These are phyloP conservation scores for Champsocephalus gunnari DNA, from an alignment of 2,797 vertebrate genomes.

Conservation along the genomic window DNA sequence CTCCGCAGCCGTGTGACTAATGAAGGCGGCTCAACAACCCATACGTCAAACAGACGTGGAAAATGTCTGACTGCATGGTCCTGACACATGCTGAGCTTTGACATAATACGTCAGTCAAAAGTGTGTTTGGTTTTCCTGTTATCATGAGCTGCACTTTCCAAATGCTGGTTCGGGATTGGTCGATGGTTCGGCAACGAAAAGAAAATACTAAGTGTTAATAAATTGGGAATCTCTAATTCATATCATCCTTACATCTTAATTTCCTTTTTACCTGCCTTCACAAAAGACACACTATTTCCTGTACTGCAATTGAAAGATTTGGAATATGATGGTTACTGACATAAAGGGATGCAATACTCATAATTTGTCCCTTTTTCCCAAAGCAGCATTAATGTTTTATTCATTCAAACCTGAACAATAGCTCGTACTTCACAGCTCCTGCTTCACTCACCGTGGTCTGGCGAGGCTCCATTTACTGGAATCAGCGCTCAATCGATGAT, in stretches of 20 bases:
- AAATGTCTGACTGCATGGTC: constrained; percentile 3
- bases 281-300: background rate
- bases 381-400: background rate
- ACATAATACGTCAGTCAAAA: background rate
- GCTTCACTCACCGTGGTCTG: background rate
- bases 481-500: background rate
- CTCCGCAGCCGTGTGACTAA: constrained; percentile 40
- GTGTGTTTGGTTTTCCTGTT: background rate
- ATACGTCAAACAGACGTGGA: constrained; percentile 8
- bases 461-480: background rate
- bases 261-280: background rate
- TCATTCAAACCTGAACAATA: background rate
- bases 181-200: background rate
- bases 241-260: background rate
- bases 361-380: background rate
- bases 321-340: background rate
- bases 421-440: background rate
- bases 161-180: background rate
- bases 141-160: background rate
- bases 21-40: constrained; percentile 4
- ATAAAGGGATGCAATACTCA: background rate
- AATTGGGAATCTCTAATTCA: background rate
- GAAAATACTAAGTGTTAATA: background rate
- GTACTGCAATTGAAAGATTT: background rate
- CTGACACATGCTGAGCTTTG: constrained; percentile 13